phyloP scores from a whole-genome alignment of 2,888 invertebrate genomes.

The Esperia sulphurella region DNA sequence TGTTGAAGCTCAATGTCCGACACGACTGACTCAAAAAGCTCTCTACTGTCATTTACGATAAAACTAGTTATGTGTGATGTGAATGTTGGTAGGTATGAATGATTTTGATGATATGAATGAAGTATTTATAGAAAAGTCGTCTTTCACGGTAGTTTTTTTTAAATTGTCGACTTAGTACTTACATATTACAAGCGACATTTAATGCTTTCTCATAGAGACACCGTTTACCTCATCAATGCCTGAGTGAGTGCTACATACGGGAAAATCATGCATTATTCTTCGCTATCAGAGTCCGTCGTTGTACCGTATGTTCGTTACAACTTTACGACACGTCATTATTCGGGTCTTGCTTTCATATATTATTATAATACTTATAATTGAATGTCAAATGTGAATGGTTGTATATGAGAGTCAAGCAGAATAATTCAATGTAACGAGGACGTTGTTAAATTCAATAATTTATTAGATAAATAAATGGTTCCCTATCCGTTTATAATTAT shows the following conservation, averaged over 20 bases:
- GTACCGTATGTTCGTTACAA: slow-evolving; percentile 27
- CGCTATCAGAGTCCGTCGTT: slow-evolving; percentile 7
- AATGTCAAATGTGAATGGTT: slow-evolving; percentile 21
- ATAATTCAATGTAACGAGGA: not conserved
- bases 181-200: not conserved
- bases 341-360: slow-evolving; percentile 15
- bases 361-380: slow-evolving; percentile 17
- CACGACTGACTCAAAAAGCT: no score
- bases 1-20: no score
- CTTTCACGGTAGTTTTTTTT: no score
- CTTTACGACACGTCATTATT: not conserved
- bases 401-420: slow-evolving; percentile 10
- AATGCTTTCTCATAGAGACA: slow-evolving; percentile 11
- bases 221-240: slow-evolving; percentile 13
- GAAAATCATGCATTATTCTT: slow-evolving; percentile 1
- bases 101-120: no score
- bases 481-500: no score
- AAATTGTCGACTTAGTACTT: no score
- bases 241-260: slow-evolving; percentile 1
- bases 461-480: no score
- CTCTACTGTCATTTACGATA: no score
- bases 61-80: no score
- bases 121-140: no score
- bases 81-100: no score
- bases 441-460: no score